Conservation (phyloP, 2,888 invertebrate species). For the Rotaria macrura region DNA sequence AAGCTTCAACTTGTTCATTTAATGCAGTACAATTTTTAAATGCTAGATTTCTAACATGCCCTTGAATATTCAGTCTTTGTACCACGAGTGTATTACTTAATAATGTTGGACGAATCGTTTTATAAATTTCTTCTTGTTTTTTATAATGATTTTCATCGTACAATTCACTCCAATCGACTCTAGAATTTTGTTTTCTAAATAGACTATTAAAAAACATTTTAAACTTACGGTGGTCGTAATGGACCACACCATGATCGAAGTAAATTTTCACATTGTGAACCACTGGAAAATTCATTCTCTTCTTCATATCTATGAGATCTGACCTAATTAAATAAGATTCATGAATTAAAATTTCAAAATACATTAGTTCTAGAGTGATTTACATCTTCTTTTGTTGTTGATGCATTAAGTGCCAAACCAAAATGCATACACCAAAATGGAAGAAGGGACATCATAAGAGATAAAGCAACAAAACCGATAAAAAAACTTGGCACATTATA, state of each 20-base stretch:
- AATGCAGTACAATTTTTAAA: background rate
- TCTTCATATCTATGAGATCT: background rate
- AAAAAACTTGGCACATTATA: background rate
- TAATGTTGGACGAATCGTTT: background rate
- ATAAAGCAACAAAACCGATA: background rate
- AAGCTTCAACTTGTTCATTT: background rate
- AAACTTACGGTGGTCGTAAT: background rate
- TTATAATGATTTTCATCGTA: background rate
- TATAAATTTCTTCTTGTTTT: background rate
- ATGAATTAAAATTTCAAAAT: background rate
- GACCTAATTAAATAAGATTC: background rate
- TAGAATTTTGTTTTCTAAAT: background rate
- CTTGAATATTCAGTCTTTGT: background rate
- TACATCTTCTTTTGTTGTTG: background rate
- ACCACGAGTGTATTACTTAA: background rate
- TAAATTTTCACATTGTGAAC: background rate
- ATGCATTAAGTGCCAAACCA: background rate
- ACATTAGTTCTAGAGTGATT: background rate
- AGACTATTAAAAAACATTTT: background rate
- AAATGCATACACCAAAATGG: constrained; percentile 4
- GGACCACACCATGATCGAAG: background rate
- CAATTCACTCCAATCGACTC: background rate
- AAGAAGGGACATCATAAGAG: background rate
- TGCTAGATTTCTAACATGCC: background rate
- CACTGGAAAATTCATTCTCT: background rate